phyloP scores from a whole-genome alignment of 1,140 invertebrate species.

The Leptopilina clavipes region DNA sequence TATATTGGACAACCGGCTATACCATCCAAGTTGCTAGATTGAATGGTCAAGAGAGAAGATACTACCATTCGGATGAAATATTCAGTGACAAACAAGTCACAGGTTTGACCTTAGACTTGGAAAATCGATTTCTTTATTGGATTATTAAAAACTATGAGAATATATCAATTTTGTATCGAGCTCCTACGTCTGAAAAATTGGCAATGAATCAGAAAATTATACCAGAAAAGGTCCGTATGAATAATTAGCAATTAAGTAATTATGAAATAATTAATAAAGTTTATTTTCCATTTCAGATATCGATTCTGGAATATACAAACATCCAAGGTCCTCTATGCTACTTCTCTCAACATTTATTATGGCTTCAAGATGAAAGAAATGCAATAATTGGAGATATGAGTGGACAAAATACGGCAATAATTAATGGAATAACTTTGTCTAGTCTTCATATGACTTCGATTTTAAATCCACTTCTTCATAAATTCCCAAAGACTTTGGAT shows the following conservation, averaged over 20 bases:
- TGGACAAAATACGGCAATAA: constrained; percentile 84
- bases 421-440: constrained; percentile 78
- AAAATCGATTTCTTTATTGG: constrained; percentile 85
- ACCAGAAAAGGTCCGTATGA: constrained; percentile 66
- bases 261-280: constrained; percentile 31
- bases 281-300: constrained; percentile 60
- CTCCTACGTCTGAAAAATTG: constrained; percentile 78
- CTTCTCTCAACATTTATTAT: constrained; percentile 86
- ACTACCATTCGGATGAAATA: constrained; percentile 83
- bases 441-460: constrained; percentile 84
- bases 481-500: constrained; percentile 72
- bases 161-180: constrained; percentile 82
- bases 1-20: constrained; percentile 92
- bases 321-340: constrained; percentile 83
- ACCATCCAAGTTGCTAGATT: constrained; percentile 86
- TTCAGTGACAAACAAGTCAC: constrained; percentile 89
- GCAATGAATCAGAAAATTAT: constrained; percentile 67
- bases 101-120: constrained; percentile 87
- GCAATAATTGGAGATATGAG: constrained; percentile 86
- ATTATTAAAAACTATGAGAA: constrained; percentile 83
- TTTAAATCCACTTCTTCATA: constrained; percentile 81
- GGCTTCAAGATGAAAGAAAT: constrained; percentile 85
- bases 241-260: constrained; percentile 5
- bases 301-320: constrained; percentile 73
- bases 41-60: constrained; percentile 84